Percentiles rank a stretch among this genome's conserved stretches.
Evolutionary conservation across 2,888 invertebrate genomes (phyloP).

Genomic region (Ectobius pallidus): DNA sequence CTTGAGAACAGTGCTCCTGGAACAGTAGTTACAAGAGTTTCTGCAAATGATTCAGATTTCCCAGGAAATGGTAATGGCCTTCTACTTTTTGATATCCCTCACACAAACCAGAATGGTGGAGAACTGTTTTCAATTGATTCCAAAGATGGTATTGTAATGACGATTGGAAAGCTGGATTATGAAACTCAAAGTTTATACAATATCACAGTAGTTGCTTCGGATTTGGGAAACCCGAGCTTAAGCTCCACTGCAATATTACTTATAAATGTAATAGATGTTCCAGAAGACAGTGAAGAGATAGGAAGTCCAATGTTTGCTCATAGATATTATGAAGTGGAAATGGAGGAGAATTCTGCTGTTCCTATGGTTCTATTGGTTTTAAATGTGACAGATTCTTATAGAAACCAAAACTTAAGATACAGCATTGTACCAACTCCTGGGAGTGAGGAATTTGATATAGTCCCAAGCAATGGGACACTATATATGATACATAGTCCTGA

Average conservation of each 20-base stretch:
- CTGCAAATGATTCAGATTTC: conserved; percentile 86
- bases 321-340: conserved; percentile 79
- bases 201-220: conserved; percentile 81
- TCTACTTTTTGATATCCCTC: conserved; percentile 63
- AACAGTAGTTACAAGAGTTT: conserved; percentile 73
- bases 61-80: conserved; percentile 86
- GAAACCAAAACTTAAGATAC: conserved; percentile 59
- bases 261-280: conserved; percentile 70
- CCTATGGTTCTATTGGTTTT: conserved; percentile 77
- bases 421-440: conserved; percentile 49
- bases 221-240: conserved; percentile 82
- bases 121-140: conserved; percentile 80
- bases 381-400: conserved; percentile 73
- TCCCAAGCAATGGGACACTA: conserved; percentile 76
- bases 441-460: conserved; percentile 72
- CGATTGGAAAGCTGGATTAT: conserved; percentile 73
- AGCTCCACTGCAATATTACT: conserved; percentile 78
- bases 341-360: conserved; percentile 79
- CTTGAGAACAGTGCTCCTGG: conserved; percentile 78
- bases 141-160: conserved; percentile 81
- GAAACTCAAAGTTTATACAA: conserved; percentile 71
- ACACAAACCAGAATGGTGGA: conserved; percentile 50
- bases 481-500: conserved; percentile 77
- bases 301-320: conserved; percentile 56
- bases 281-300: conserved; percentile 60